Conservation (phyloP, 2,888 invertebrate genomes). For the Melipona bicolor region DNA sequence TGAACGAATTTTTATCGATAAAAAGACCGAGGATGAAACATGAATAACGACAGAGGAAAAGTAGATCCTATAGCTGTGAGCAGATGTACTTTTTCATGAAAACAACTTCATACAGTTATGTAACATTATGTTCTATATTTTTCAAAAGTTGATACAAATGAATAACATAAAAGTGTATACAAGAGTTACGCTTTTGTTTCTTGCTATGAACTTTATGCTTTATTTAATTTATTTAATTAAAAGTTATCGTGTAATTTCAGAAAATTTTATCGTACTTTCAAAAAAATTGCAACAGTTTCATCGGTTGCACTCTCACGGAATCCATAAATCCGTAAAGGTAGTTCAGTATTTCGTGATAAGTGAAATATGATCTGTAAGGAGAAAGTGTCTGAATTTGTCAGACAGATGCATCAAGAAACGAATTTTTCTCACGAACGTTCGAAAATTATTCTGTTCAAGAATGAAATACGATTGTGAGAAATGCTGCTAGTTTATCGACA, state of each 20-base stretch:
- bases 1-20: no score
- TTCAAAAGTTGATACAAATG: no score
- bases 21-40: no score
- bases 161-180: neutral
- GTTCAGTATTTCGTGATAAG: constrained; percentile 18
- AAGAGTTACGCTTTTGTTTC: neutral
- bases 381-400: constrained; percentile 18
- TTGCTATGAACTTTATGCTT: neutral
- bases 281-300: neutral
- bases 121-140: no score
- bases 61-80: no score
- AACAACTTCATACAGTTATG: no score
- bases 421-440: constrained; percentile 1
- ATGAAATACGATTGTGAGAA: neutral
- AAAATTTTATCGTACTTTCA: neutral
- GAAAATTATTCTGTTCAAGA: constrained; percentile 12
- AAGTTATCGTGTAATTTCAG: neutral
- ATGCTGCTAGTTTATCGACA: neutral
- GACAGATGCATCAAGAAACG: neutral
- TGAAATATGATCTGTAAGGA: constrained; percentile 11
- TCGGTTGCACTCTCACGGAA: neutral
- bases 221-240: neutral
- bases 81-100: no score
- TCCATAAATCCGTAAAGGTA: constrained; percentile 10
- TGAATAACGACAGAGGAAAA: no score